phyloP scores from a whole-genome alignment of 2,797 vertebrate genomes.

The Alfaro cultratus region DNA sequence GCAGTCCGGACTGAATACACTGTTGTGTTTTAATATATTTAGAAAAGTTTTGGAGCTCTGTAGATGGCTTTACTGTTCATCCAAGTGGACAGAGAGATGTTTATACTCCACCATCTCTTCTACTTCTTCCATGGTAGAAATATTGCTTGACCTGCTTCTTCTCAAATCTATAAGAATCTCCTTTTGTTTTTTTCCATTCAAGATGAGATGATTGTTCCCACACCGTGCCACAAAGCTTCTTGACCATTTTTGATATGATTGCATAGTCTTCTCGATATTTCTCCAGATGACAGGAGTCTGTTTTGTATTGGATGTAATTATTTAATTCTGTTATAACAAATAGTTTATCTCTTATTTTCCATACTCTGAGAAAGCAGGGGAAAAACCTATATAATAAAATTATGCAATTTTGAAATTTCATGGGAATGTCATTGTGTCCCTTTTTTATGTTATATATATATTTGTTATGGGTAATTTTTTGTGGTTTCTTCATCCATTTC shows the following conservation, averaged over 20 bases:
- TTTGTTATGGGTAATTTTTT: neutral
- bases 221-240: neutral
- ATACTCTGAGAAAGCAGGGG: neutral
- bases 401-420: neutral
- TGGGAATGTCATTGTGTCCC: neutral
- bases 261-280: neutral
- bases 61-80: neutral
- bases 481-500: neutral
- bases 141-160: neutral
- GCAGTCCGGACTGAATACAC: too few relatives aligned
- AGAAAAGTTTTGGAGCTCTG: too few relatives aligned
- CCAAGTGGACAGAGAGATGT: neutral
- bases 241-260: neutral
- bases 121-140: neutral
- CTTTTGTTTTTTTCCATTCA: neutral
- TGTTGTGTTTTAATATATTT: too few relatives aligned
- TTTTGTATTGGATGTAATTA: neutral
- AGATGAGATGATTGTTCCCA: neutral
- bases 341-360: neutral
- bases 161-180: neutral
- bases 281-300: neutral
- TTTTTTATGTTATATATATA: neutral
- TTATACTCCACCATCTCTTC: neutral
- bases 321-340: neutral
- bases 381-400: neutral